These are phyloP conservation scores for Ips nitidus DNA, from an alignment of 1,140 invertebrate species.

Conservation along the genomic window DNA sequence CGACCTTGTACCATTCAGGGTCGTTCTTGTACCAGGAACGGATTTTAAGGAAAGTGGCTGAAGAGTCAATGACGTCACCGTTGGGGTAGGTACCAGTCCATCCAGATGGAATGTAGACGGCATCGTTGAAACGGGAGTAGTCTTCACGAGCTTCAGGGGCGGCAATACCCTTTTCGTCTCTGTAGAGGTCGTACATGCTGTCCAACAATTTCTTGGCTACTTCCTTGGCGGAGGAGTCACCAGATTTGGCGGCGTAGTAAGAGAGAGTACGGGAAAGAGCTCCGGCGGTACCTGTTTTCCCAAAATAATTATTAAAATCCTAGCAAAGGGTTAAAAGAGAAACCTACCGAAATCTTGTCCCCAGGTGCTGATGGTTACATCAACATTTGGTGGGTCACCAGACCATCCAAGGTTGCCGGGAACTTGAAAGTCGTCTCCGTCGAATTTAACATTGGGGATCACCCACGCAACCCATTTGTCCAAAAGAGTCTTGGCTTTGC, in stretches of 20 bases:
- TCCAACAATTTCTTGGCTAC: constrained; percentile 36
- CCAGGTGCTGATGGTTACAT: constrained; percentile 24
- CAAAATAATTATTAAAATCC: no score
- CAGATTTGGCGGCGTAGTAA: constrained; percentile 37
- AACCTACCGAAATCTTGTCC: constrained; percentile 24
- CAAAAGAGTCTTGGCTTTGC: constrained; percentile 27
- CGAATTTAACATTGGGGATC: constrained; percentile 19
- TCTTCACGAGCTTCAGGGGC: constrained; percentile 16
- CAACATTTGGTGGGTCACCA: constrained; percentile 30
- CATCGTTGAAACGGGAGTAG: constrained; percentile 32
- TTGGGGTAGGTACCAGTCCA: constrained; percentile 38
- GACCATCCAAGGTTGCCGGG: constrained; percentile 28
- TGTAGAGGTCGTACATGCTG: constrained; percentile 22
- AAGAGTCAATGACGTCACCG: constrained; percentile 36
- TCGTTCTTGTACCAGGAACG: constrained; percentile 39
- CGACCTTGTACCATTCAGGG: constrained; percentile 34
- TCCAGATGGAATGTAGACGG: constrained; percentile 31
- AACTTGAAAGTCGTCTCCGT: constrained; percentile 21
- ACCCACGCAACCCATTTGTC: constrained; percentile 34
- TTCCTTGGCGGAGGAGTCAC: constrained; percentile 25
- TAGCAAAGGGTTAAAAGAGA: no score
- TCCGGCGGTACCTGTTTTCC: constrained; percentile 13
- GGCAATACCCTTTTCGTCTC: constrained; percentile 25
- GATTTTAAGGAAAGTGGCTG: constrained; percentile 34
- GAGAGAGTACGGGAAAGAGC: constrained; percentile 32